Evolutionary conservation across 2,113 vertebrate species (phyloP).

Genomic region (Pachypanchax playfairii): DNA sequence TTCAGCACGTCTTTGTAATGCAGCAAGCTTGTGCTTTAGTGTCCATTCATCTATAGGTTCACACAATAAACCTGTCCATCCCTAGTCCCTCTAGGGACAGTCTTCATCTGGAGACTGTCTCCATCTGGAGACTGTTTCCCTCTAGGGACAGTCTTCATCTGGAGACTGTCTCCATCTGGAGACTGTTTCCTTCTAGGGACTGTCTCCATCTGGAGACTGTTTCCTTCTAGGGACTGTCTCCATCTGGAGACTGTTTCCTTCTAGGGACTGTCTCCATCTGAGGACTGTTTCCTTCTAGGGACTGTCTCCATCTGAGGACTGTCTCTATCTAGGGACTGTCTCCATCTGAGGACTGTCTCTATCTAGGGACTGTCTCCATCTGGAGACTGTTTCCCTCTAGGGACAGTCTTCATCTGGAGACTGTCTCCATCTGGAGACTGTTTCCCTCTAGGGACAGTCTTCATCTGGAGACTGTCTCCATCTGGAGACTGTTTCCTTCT

Average conservation of each 20-base stretch:
- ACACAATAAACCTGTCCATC: slow-evolving; percentile 65
- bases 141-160: no score
- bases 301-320: slow-evolving; percentile 32
- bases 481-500: slow-evolving; percentile 50
- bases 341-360: slow-evolving; percentile 30
- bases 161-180: slow-evolving; percentile 51
- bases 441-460: no score
- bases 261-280: slow-evolving; percentile 49
- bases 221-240: slow-evolving; percentile 58
- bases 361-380: slow-evolving; percentile 53
- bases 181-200: no score
- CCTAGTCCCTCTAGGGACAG: no score
- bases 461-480: slow-evolving; percentile 30
- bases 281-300: slow-evolving; percentile 53
- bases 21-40: slow-evolving; percentile 83
- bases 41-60: slow-evolving; percentile 65
- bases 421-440: slow-evolving; percentile 59
- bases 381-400: slow-evolving; percentile 45
- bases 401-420: slow-evolving; percentile 35
- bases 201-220: slow-evolving; percentile 30
- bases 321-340: slow-evolving; percentile 60
- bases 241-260: slow-evolving; percentile 29
- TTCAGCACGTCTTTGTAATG: slow-evolving; percentile 67
- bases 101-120: slow-evolving; percentile 35
- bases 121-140: slow-evolving; percentile 58